Base-by-base conservation (phyloP, 1,140 invertebrate genomes). In the Drosophila aff. region DNA sequence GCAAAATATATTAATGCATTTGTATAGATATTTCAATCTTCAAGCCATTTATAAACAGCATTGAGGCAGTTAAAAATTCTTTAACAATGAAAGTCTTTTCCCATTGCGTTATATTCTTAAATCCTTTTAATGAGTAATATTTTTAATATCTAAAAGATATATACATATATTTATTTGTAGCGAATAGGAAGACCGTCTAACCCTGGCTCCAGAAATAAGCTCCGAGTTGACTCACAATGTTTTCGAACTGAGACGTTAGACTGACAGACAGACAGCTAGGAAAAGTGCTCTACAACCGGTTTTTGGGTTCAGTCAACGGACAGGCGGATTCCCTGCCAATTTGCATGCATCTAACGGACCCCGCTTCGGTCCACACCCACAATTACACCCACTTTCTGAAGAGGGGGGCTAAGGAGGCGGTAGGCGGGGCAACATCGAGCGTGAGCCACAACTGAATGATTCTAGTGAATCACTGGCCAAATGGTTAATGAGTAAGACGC, bases 361-460 rank as follows among this genome's bases (percentile, higher is more conserved):
- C 16, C 38, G 33, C 18, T 38, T 47, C 38, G 23, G 36, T 40
- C 43, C 41, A 41, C 62, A 67, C 63, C 66, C 43, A 44, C 43
- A 21, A 21, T 4, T 11, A 57, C 36, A 63, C 65, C 62, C 31
- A 67, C 57, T 50, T 87, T 76, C 59, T 40, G 53, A n/a, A 18
- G 10, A 11, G 10, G 10, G 10, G 36, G 33, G 21, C 23, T 13
- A 18, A 53, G 75, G 33, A 41, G 72, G 28, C 52, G 72, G 52
- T 31, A 23, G 74, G 49, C 44, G 53, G 21, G 38, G 3, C 33
- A 15, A 52, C 31, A 66, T 11, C 46, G 64, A 89, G 79, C 81
- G 77, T 87, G 85, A 52, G 78, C 78, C 66, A 84, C 79, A 84
- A 89, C 59, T 81, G 77, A 89, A 89, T 76, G 77, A 55, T 84